Base-by-base conservation (phyloP, 2,888 invertebrate genomes). In the Drosophila birchii region DNA sequence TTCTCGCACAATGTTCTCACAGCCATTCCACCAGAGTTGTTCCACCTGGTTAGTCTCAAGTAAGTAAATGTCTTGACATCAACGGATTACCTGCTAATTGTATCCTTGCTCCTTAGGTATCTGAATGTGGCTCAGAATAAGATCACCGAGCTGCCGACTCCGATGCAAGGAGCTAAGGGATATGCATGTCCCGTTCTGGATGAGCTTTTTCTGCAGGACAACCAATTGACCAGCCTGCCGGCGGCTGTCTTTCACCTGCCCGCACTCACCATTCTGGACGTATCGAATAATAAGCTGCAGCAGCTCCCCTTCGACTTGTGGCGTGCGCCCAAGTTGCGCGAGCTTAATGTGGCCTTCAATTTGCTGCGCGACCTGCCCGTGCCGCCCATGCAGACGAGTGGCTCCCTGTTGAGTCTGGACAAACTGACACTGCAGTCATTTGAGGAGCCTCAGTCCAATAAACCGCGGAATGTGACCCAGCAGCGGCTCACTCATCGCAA, bases 281-380 rank as follows among this genome's bases (percentile, higher is more conserved):
- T 98, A n/a, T 97, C 98, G 0, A 97, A 98, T 93, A 99, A 99
- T 93, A 97, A 98, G 92, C 93, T 99, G 61, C 96, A 97, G 76
- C 93, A 94, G 54, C 93, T 99, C 61, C 98, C 98, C 0, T 95
- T 95, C 64, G 95, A 95, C 76, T 93, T 99, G 93, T 99, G 98
- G 98, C 93, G 94, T 16, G 95, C 98, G 1, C 96, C 97, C 0
- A 96, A 96, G 68, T 93, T 99, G 53, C 94, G 97, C 60, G 98
- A 98, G 92, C 93, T 98, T 36, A 98, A 97, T 92, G 96, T 96
- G 0, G 96, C 98, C 0, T 96, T 98, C 88, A 99, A 99, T 94
- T 94, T 97, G 60, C 93, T 99, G 20, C 94, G 95, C 54, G 96
- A 97, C 81, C 92, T 99, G 76, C 95, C 95, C 0, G 93, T 94